phyloP scores from a whole-genome alignment of 2,113 vertebrate genomes.

The Raja brachyura region DNA sequence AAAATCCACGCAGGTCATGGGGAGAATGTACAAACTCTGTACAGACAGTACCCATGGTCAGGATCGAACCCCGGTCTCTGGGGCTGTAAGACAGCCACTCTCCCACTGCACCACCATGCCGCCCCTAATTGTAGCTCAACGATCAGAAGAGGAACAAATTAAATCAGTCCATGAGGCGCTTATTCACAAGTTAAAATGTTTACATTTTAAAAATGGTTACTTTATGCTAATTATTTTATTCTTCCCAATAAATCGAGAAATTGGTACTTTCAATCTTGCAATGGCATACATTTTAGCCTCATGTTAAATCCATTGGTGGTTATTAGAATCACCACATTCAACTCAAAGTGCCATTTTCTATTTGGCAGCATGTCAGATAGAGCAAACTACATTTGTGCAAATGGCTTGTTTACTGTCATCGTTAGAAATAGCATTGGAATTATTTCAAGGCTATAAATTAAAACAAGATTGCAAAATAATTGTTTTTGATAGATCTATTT shows the following conservation, averaged over 20 bases:
- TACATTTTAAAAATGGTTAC: not conserved
- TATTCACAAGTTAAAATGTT: not conserved
- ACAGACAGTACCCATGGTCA: no score
- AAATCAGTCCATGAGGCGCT: no score
- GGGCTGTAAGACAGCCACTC: no score
- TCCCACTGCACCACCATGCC: no score
- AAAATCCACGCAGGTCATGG: no score
- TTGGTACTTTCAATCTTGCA: not conserved
- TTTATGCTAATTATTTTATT: not conserved
- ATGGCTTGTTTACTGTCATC: not conserved
- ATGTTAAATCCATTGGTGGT: not conserved
- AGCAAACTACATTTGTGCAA: not conserved
- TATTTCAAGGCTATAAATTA: not conserved
- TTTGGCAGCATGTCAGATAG: not conserved
- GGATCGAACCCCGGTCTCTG: no score
- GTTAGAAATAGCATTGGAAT: not conserved
- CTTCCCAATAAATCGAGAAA: not conserved
- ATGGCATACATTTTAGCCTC: not conserved
- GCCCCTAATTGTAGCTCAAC: no score
- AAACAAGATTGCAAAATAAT: not conserved
- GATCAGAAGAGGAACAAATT: no score
- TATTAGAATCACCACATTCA: not conserved
- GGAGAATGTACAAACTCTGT: no score
- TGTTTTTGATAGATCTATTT: conserved; percentile 9
- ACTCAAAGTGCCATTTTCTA: conserved; percentile 1